A percentile compares a stretch with the other conserved stretches of the same genome.
Evolutionary conservation across 92 coral and sea anemone species (phyloP).

Genomic region (Blastomussa wellsi): DNA sequence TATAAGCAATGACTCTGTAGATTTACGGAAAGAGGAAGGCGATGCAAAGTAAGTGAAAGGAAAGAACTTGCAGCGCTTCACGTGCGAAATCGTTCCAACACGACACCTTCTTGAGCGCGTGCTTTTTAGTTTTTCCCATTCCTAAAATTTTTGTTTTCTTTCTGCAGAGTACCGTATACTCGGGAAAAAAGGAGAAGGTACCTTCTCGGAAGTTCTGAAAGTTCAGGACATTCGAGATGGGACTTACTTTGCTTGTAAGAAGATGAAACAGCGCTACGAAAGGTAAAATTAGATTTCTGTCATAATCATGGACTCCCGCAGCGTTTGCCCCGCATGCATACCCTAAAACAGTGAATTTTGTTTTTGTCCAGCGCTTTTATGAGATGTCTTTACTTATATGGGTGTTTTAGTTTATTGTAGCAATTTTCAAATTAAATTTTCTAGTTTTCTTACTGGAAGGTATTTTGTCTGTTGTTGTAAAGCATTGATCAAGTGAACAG

Average conservation of each 20-base stretch:
- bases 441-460: neutral
- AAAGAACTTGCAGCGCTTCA: neutral
- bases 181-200: conserved; percentile 98
- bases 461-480: conserved; percentile 4
- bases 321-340: neutral
- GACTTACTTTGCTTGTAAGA: conserved; percentile 94
- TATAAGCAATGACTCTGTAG: conserved; percentile 20
- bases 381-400: neutral
- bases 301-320: neutral
- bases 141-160: conserved; percentile 3
- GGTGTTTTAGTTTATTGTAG: neutral
- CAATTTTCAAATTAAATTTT: neutral
- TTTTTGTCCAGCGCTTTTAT: neutral
- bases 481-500: conserved; percentile 98
- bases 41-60: conserved; percentile 35
- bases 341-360: neutral
- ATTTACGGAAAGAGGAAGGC: conserved; percentile 15
- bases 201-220: conserved; percentile 97
- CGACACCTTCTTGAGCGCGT: conserved; percentile 11
- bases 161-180: conserved; percentile 89
- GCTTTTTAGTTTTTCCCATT: neutral
- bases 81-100: conserved; percentile 11
- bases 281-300: conserved; percentile 54
- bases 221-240: conserved; percentile 95
- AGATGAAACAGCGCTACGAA: conserved; percentile 96